Evolutionary conservation across 1,140 invertebrate species (phyloP).

Genomic region (Pogonus chalceus): DNA sequence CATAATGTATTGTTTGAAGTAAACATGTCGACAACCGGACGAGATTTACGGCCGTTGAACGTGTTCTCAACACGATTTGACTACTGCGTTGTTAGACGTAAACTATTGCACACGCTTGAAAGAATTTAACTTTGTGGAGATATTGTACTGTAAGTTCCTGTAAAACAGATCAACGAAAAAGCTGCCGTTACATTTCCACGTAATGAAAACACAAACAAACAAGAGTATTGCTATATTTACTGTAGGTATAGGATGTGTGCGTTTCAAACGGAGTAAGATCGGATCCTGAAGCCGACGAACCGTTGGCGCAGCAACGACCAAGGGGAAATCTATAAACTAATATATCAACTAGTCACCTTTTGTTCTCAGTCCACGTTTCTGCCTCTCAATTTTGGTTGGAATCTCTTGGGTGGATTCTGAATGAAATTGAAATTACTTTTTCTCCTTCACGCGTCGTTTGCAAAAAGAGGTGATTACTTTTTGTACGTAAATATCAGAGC

Average conservation of each 20-base stretch:
- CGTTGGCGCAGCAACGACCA: background rate
- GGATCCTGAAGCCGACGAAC: background rate
- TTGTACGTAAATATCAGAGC: background rate
- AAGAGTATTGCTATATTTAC: no score
- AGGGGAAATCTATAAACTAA: background rate
- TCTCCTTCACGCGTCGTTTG: background rate
- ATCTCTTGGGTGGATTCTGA: background rate
- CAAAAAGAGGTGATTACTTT: background rate
- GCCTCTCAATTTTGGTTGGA: background rate
- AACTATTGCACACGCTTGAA: no score
- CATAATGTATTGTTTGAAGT: constrained; percentile 6
- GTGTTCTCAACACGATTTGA: background rate
- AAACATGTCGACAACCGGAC: background rate
- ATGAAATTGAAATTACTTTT: constrained; percentile 5
- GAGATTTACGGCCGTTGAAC: background rate
- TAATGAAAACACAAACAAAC: no score
- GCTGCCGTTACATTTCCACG: no score
- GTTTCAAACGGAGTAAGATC: no score
- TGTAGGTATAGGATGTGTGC: no score
- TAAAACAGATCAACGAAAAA: no score
- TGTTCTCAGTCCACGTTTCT: background rate
- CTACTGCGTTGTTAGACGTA: no score
- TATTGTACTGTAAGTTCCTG: no score
- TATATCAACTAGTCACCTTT: constrained; percentile 1
- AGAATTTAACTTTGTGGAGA: no score